phyloP scores from a whole-genome alignment of 1,140 invertebrate genomes.

The Aricia agestis region DNA sequence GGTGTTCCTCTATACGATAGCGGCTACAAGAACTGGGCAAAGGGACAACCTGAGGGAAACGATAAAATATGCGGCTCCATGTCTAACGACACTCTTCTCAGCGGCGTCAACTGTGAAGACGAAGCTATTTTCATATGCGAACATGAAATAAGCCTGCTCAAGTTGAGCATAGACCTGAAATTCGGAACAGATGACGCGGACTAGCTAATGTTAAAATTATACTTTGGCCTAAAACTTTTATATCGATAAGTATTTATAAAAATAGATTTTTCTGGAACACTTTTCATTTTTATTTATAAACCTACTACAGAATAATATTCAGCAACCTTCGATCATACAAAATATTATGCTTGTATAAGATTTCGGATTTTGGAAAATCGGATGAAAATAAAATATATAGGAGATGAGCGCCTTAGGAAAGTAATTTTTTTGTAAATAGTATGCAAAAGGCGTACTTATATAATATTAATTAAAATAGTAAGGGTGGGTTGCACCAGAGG shows the following conservation, averaged over 20 bases:
- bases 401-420: no score
- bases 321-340: no score
- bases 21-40: constrained; percentile 16
- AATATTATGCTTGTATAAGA: no score
- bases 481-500: no score
- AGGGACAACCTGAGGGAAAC: constrained; percentile 23
- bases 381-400: no score
- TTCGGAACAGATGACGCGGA: not conserved
- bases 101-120: constrained; percentile 27
- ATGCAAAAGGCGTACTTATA: no score
- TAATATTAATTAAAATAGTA: no score
- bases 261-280: no score
- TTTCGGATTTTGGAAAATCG: no score
- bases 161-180: not conserved
- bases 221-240: not conserved
- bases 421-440: no score
- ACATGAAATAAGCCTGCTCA: constrained; percentile 20
- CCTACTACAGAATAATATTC: no score
- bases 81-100: constrained; percentile 28
- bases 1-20: not conserved
- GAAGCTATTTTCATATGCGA: constrained; percentile 33
- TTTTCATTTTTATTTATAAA: no score
- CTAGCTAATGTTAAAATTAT: not conserved
- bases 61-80: constrained; percentile 29
- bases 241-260: not conserved